phyloP scores from a whole-genome alignment of 2,888 invertebrate species.

The Matsumyia berberina region DNA sequence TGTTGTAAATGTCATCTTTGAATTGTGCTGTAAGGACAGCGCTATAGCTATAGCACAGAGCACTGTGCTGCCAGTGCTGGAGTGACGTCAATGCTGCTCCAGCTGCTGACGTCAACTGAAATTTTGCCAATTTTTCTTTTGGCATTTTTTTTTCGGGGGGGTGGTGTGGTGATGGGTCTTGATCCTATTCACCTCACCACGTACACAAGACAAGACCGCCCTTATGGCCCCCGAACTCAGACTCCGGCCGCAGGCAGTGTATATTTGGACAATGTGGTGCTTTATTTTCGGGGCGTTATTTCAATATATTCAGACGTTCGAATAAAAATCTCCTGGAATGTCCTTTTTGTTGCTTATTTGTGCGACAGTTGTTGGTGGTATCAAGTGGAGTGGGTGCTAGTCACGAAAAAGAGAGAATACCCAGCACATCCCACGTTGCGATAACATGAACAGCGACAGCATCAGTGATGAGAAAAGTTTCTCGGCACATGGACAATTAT shows the following conservation, averaged over 20 bases:
- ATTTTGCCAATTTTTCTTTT: slow-evolving; percentile 60
- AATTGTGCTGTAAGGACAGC: slow-evolving; percentile 44
- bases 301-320: slow-evolving; percentile 50
- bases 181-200: slow-evolving; percentile 15
- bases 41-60: slow-evolving; percentile 7
- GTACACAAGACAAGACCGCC: not conserved
- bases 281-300: slow-evolving; percentile 66
- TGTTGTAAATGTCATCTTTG: slow-evolving; percentile 71
- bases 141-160: slow-evolving; percentile 11
- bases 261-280: slow-evolving; percentile 35
- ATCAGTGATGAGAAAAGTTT: slow-evolving; percentile 66
- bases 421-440: slow-evolving; percentile 56
- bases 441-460: slow-evolving; percentile 61
- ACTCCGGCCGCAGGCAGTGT: slow-evolving; percentile 21
- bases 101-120: slow-evolving; percentile 73
- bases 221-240: not conserved
- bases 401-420: not conserved
- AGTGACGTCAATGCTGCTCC: slow-evolving; percentile 71
- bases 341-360: slow-evolving; percentile 44
- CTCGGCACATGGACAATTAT: slow-evolving; percentile 61
- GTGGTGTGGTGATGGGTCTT: slow-evolving; percentile 47
- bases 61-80: slow-evolving; percentile 7
- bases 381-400: not conserved
- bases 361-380: slow-evolving; percentile 27
- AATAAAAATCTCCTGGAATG: slow-evolving; percentile 61